A percentile compares a stretch with the other conserved stretches of the same genome.
These are phyloP conservation scores for Drosophila pegasa DNA, from an alignment of 2,888 invertebrate species.

Conservation along the genomic window DNA sequence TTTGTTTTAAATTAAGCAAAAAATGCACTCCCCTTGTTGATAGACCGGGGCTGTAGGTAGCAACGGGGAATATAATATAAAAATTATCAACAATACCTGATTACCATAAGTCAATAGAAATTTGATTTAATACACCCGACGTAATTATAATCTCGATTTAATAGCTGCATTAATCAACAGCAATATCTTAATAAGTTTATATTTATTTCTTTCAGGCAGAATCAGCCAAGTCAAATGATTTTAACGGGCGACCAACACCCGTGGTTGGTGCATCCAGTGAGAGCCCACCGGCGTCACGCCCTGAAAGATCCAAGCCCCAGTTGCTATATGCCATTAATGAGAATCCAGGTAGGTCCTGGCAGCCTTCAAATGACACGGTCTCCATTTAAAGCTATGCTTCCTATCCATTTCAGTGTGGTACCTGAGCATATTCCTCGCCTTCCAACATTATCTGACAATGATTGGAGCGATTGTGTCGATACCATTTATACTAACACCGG, in stretches of 20 bases:
- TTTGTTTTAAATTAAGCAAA: constrained; percentile 30
- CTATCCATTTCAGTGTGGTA: constrained; percentile 87
- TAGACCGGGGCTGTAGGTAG: neutral
- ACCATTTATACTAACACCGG: constrained; percentile 92
- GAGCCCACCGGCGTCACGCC: constrained; percentile 1
- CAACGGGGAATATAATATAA: constrained; percentile 1
- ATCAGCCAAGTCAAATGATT: constrained; percentile 37
- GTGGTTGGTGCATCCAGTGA: constrained; percentile 16
- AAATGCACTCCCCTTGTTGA: constrained; percentile 7
- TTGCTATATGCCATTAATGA: constrained; percentile 91
- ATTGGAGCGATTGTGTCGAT: constrained; percentile 93
- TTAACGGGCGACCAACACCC: constrained; percentile 15
- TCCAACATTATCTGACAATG: constrained; percentile 94
- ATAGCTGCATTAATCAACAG: constrained; percentile 18
- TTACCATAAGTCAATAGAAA: constrained; percentile 65
- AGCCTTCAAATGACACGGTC: neutral
- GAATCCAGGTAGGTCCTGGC: constrained; percentile 85
- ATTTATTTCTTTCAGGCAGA: constrained; percentile 34
- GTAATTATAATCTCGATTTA: constrained; percentile 25
- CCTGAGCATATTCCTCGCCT: constrained; percentile 91
- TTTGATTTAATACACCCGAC: constrained; percentile 40
- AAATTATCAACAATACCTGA: constrained; percentile 21
- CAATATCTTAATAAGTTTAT: constrained; percentile 18
- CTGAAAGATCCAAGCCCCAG: constrained; percentile 79
- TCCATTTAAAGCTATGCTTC: neutral